A percentile compares a stretch with the other conserved stretches of the same genome.
Conservation (phyloP, 2,797 vertebrate genomes). For the Anisognathus igniventris region DNA sequence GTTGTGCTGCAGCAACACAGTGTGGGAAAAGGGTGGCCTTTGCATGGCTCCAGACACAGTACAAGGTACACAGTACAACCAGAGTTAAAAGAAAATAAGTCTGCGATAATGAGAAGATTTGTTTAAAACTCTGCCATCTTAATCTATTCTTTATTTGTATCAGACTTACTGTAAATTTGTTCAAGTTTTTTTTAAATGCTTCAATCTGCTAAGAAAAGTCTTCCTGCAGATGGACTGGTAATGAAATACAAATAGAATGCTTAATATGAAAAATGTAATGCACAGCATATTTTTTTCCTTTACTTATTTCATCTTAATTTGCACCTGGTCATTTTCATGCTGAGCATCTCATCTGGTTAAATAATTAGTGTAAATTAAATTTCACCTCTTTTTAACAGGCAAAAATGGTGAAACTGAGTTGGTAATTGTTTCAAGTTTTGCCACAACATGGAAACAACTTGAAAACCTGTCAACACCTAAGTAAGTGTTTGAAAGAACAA, state of each 20-base stretch:
- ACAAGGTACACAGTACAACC: neutral
- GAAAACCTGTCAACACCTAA: neutral
- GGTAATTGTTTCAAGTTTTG: constrained; percentile 21
- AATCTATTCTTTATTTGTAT: neutral
- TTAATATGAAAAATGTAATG: neutral
- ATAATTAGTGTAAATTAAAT: constrained; percentile 51
- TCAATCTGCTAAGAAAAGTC: constrained; percentile 15
- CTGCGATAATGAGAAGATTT: neutral
- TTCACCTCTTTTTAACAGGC: constrained; percentile 6
- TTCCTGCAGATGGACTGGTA: constrained; percentile 33
- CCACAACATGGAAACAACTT: neutral
- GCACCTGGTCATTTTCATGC: constrained; percentile 43
- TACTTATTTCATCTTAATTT: constrained; percentile 41
- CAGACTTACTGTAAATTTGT: neutral
- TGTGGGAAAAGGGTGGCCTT: neutral
- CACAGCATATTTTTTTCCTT: neutral
- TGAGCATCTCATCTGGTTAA: neutral
- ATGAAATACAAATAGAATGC: constrained; percentile 32
- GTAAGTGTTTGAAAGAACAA: neutral
- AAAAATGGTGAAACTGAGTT: neutral
- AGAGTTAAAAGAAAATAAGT: neutral
- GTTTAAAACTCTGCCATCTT: neutral
- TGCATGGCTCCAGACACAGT: neutral
- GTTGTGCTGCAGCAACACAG: neutral
- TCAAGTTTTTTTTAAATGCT: neutral